Percentiles rank a stretch among this genome's conserved stretches.
These are phyloP conservation scores for Drosophila sp. DNA, from an alignment of 1,140 invertebrate species.

Conservation along the genomic window DNA sequence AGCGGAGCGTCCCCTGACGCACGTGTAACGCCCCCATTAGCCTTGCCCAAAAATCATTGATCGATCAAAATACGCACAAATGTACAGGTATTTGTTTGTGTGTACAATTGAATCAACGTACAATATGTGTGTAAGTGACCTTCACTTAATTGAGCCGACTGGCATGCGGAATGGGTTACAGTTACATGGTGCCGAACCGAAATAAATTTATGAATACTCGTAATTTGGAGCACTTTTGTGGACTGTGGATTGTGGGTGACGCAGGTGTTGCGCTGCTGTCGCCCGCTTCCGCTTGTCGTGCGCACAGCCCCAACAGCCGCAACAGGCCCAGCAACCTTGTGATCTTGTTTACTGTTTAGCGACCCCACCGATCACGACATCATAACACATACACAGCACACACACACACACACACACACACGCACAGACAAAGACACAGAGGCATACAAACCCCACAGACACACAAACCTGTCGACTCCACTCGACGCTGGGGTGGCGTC, in stretches of 20 bases:
- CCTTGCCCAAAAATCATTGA: constrained; percentile 57
- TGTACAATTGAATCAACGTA: constrained; percentile 8
- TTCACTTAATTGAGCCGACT: constrained; percentile 66
- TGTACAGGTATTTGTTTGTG: background rate
- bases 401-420: constrained; percentile 16
- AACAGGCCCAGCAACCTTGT: constrained; percentile 65
- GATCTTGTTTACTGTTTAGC: constrained; percentile 83
- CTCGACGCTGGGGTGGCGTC: constrained; percentile 77
- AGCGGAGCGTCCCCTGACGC: constrained; percentile 47
- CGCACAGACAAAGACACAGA: constrained; percentile 8
- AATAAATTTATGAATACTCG: constrained; percentile 10
- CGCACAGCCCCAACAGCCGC: constrained; percentile 65
- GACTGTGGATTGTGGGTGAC: constrained; percentile 40
- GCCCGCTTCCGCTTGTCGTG: constrained; percentile 79
- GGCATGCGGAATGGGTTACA: constrained; percentile 52
- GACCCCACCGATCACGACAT: constrained; percentile 67
- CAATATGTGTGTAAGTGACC: constrained; percentile 49
- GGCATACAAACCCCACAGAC: background rate
- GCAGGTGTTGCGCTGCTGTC: constrained; percentile 49
- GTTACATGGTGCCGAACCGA: constrained; percentile 35
- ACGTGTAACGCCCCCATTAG: constrained; percentile 66
- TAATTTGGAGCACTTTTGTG: constrained; percentile 43
- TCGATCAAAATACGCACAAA: constrained; percentile 30
- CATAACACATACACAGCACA: constrained; percentile 32
- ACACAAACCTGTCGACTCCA: constrained; percentile 66